Evolutionary conservation across 2,888 invertebrate species (phyloP), one percentile per base, ranked within the genome.

Genomic region (Anthrax anthrax): DNA sequence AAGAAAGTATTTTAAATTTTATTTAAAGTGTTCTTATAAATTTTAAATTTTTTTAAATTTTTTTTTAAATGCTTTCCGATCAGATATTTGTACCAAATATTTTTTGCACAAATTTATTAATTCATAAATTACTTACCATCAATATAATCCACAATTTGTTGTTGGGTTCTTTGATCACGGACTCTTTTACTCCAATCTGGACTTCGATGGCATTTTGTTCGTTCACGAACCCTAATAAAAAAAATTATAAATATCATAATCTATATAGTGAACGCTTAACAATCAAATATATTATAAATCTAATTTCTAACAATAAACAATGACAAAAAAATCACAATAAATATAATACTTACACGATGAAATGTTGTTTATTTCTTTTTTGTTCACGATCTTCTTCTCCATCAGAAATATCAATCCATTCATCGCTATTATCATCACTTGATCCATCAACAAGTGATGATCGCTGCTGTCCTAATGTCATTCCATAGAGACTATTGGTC

Each of bases 321-420:
- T n/a, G n/a, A n/a, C n/a, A n/a, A n/a, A n/a, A n/a, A n/a, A n/a
- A n/a, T n/a, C n/a, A n/a, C n/a, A n/a, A n/a, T n/a, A n/a, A n/a
- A n/a, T n/a, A n/a, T n/a, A n/a, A 23, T 55, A 67, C 68, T 67
- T 57, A 68, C 68, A 68, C 65, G 56, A 67, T 62, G 47, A 67
- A 67, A 47, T 65, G 63, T 29, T 58, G 58, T 47, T 55, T 54
- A 52, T 34, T 53, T 18, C 38, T 34, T 8, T 43, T 29, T 13
- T 23, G 27, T 14, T 47, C 49, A n/a, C 40, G 43, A 18, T 36
- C 39, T 12, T 48, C 47, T 27, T 53, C 55, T 27, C 47, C 51
- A 43, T 68, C 68, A 13, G 67, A 65, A 37, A 68, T 62, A 52
- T 68, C 68, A 46, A 65, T 60, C 66, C 68, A 67, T 43, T 64